Conservation (phyloP, 2,113 vertebrate species). For the Xenotilapia leptura region DNA sequence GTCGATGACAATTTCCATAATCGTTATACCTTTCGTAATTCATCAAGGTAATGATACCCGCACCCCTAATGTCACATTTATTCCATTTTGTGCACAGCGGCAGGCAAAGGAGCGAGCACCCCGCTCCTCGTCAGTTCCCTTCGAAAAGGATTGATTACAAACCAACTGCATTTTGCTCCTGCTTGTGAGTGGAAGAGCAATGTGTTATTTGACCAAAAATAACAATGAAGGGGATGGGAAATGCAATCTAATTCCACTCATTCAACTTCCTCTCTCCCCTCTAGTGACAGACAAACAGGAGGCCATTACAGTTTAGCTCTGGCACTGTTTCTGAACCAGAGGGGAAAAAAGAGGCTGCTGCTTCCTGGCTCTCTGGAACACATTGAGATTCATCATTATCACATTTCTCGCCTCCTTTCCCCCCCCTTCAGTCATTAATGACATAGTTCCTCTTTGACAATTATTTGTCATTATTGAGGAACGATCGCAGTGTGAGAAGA, state of each 20-base stretch:
- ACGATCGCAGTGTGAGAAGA: constrained; percentile 8
- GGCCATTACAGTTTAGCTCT: constrained; percentile 53
- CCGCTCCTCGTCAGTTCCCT: not conserved
- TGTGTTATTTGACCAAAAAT: constrained; percentile 73
- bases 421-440: constrained; percentile 36
- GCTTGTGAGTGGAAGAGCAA: constrained; percentile 65
- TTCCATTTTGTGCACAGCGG: constrained; percentile 71
- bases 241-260: constrained; percentile 66
- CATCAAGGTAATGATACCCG: constrained; percentile 85
- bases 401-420: not conserved
- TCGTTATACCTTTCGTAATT: constrained; percentile 81
- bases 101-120: constrained; percentile 61
- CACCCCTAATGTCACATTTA: constrained; percentile 81
- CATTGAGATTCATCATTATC: constrained; percentile 48
- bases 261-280: constrained; percentile 50
- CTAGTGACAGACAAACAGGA: constrained; percentile 56
- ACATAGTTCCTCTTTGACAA: constrained; percentile 48
- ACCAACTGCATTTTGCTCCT: constrained; percentile 60
- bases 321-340: constrained; percentile 33
- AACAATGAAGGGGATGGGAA: constrained; percentile 67
- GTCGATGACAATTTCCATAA: constrained; percentile 87
- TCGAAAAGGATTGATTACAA: constrained; percentile 78
- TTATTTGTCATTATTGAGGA: constrained; percentile 53
- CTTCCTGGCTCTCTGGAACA: constrained; percentile 35
- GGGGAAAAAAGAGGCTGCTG: not conserved